Evolutionary conservation across 2,888 invertebrate genomes (phyloP).

Genomic region (Trichacis sp.): DNA sequence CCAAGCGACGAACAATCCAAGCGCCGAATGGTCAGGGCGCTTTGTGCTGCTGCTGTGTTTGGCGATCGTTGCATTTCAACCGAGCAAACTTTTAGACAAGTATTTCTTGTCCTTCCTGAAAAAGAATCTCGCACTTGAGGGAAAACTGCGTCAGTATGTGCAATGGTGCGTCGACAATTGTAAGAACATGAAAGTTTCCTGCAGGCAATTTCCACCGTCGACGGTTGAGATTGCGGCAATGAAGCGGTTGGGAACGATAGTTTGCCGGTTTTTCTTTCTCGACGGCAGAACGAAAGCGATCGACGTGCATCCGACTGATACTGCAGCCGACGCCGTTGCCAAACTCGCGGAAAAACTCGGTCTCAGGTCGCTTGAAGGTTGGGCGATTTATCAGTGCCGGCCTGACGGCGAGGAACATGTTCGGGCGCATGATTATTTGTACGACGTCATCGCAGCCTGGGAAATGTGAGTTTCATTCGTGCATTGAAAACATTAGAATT

Average conservation of each 20-base stretch:
- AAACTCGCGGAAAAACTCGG: conserved; percentile 91
- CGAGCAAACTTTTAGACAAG: conserved; percentile 84
- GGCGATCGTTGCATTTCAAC: conserved; percentile 92
- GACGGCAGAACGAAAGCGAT: conserved; percentile 96
- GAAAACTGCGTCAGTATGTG: conserved; percentile 84
- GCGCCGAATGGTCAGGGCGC: conserved; percentile 83
- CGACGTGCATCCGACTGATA: conserved; percentile 94
- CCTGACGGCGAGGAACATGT: conserved; percentile 92
- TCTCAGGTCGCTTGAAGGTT: conserved; percentile 86
- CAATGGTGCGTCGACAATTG: conserved; percentile 96
- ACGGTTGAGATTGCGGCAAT: conserved; percentile 94
- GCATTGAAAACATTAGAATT: no score
- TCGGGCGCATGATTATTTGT: conserved; percentile 89
- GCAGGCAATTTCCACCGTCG: conserved; percentile 87
- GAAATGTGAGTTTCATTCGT: conserved; percentile 89
- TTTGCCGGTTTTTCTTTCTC: conserved; percentile 93
- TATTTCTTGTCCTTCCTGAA: conserved; percentile 83
- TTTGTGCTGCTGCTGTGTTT: conserved; percentile 91
- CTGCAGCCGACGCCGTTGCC: conserved; percentile 89
- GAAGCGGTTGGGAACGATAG: conserved; percentile 90
- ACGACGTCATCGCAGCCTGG: conserved; percentile 95
- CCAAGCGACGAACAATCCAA: conserved; percentile 93
- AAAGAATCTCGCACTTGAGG: conserved; percentile 77
- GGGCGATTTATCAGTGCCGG: conserved; percentile 94
- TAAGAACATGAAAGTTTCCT: conserved; percentile 85